Conservation (phyloP, 2,888 invertebrate species). For the Hanleya hanleyi region DNA sequence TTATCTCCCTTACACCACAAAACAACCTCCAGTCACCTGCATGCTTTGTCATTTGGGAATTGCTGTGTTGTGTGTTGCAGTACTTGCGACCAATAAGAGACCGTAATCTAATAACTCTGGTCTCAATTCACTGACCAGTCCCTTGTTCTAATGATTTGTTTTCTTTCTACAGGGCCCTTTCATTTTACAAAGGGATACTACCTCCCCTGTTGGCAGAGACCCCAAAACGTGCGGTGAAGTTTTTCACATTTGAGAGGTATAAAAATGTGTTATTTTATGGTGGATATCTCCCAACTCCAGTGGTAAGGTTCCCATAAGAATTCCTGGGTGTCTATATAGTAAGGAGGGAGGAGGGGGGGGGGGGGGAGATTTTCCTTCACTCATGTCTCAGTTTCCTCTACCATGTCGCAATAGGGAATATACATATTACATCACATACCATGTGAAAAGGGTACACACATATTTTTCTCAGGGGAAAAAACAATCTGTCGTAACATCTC, state of each 20-base stretch:
- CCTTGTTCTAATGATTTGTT: conserved; percentile 3
- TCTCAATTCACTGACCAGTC: no score
- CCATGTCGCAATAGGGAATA: no score
- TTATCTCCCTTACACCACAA: no score
- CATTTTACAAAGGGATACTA: conserved; percentile 94
- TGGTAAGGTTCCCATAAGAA: conserved; percentile 47
- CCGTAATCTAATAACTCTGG: no score
- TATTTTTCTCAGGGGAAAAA: no score
- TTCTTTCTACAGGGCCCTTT: conserved; percentile 76
- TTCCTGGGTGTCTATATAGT: not conserved
- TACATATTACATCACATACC: no score
- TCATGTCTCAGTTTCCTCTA: not conserved
- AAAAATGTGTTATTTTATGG: conserved; percentile 81
- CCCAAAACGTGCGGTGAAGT: conserved; percentile 95
- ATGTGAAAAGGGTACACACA: no score
- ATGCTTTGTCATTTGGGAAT: no score
- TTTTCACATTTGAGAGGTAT: conserved; percentile 94
- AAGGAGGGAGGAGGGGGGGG: not conserved
- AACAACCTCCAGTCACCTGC: no score
- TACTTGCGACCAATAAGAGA: no score
- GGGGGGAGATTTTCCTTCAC: not conserved
- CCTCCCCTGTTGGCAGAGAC: conserved; percentile 96
- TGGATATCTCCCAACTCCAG: conserved; percentile 38
- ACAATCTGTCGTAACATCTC: no score
- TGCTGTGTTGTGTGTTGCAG: no score